phyloP scores from a whole-genome alignment of 2,888 invertebrate species.

The Nowickia ferox region DNA sequence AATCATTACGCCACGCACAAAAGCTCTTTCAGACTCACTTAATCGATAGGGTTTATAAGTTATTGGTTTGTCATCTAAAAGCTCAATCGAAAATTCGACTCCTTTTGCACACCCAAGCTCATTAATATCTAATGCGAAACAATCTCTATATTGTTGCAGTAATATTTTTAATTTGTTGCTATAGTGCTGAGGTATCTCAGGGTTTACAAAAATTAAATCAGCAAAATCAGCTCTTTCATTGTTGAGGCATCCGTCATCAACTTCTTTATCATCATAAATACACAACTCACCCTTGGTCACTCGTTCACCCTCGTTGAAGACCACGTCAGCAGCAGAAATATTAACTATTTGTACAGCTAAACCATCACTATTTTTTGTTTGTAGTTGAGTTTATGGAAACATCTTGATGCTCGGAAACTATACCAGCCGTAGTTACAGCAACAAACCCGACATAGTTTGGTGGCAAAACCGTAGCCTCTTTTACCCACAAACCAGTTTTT shows the following conservation, averaged over 20 bases:
- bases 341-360: slow-evolving; percentile 30
- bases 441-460: slow-evolving; percentile 40
- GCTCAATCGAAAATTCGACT: slow-evolving; percentile 30
- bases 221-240: neutral
- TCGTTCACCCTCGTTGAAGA: neutral
- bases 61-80: slow-evolving; percentile 10
- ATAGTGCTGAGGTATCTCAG: neutral
- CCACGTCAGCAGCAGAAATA: neutral
- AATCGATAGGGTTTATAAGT: slow-evolving; percentile 26
- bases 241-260: neutral
- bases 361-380: slow-evolving; percentile 17
- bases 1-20: neutral
- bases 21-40: slow-evolving; percentile 16
- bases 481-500: neutral
- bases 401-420: neutral
- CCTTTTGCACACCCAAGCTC: slow-evolving; percentile 27
- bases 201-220: slow-evolving; percentile 6
- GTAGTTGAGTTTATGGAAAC: slow-evolving; percentile 1
- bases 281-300: slow-evolving; percentile 26
- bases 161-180: neutral
- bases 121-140: slow-evolving; percentile 17
- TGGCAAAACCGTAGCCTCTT: slow-evolving; percentile 35
- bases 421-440: slow-evolving; percentile 16
- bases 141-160: slow-evolving; percentile 19
- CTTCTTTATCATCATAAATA: slow-evolving; percentile 2